Evolutionary conservation across 2,888 invertebrate genomes (phyloP).

Genomic region (Matsumyia berberina): DNA sequence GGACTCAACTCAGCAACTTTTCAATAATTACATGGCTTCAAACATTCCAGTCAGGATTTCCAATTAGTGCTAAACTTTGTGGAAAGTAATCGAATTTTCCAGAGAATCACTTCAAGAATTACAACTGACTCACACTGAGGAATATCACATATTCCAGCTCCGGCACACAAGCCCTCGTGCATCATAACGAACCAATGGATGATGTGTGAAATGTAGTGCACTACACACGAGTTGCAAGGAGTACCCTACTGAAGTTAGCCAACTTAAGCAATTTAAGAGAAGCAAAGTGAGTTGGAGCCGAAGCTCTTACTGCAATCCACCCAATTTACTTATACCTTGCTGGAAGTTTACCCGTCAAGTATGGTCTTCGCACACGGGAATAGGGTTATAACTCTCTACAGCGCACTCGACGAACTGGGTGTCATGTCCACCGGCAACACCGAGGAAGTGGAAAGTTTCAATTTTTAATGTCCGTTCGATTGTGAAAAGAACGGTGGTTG

Average conservation of each 20-base stretch:
- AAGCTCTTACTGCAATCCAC: conserved; percentile 68
- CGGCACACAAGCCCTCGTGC: conserved; percentile 45
- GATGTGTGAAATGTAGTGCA: conserved; percentile 57
- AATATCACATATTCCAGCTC: conserved; percentile 47
- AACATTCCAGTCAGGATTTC: conserved; percentile 78
- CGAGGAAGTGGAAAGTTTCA: conserved; percentile 69
- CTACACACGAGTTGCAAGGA: conserved; percentile 46
- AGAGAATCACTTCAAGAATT: conserved; percentile 70
- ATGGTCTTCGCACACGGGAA: conserved; percentile 23
- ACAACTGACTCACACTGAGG: conserved; percentile 51
- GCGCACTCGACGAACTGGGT: conserved; percentile 44
- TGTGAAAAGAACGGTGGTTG: conserved; percentile 65
- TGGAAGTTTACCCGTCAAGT: conserved; percentile 64
- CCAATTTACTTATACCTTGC: conserved; percentile 61
- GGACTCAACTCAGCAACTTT: conserved; percentile 63
- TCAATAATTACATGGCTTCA: conserved; percentile 77
- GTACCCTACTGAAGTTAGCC: conserved; percentile 60
- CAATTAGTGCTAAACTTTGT: conserved; percentile 79
- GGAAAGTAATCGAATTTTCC: conserved; percentile 78
- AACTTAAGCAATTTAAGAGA: conserved; percentile 75
- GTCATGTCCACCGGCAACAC: conserved; percentile 72
- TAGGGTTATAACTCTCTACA: conserved; percentile 62
- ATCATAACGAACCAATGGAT: conserved; percentile 62
- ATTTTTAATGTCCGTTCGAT: conserved; percentile 77
- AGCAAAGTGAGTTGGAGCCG: conserved; percentile 70